A percentile compares a stretch with the other conserved stretches of the same genome.
Conservation (phyloP, 2,113 vertebrate genomes). For the Burhinus oedicnemus region DNA sequence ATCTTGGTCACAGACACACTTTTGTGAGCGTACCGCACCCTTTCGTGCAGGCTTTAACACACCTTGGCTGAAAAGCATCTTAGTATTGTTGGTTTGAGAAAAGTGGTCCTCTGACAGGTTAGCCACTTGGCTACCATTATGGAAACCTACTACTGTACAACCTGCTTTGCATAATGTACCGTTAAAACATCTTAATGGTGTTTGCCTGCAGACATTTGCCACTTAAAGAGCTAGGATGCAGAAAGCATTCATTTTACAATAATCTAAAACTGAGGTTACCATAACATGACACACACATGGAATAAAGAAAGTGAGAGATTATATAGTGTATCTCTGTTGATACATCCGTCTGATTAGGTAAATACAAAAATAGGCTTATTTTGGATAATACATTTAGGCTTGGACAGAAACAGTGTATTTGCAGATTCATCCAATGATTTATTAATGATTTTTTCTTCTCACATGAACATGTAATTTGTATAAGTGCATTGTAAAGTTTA, state of each 20-base stretch:
- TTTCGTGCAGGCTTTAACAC: not conserved
- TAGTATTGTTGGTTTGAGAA: not conserved
- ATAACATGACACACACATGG: not conserved
- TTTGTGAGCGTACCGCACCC: not conserved
- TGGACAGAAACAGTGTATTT: not conserved
- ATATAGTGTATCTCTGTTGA: not conserved
- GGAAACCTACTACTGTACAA: not conserved
- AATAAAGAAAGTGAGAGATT: not conserved
- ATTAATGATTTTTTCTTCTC: not conserved
- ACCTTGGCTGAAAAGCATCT: not conserved
- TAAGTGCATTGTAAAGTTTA: not conserved
- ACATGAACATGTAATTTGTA: not conserved
- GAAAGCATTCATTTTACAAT: not conserved
- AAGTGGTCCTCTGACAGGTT: not conserved
- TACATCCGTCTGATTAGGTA: not conserved
- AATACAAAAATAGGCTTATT: not conserved
- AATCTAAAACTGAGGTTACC: not conserved
- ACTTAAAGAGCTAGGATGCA: not conserved
- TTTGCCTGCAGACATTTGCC: not conserved
- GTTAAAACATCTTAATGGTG: not conserved
- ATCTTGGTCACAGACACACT: not conserved
- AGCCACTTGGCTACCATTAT: not conserved
- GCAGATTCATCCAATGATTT: not conserved
- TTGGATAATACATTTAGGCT: not conserved
- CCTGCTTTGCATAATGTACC: not conserved